Evolutionary conservation across 2,888 invertebrate species (phyloP), one percentile per base, ranked within the genome.

Genomic region (Hirtodrosophila histrioides): DNA sequence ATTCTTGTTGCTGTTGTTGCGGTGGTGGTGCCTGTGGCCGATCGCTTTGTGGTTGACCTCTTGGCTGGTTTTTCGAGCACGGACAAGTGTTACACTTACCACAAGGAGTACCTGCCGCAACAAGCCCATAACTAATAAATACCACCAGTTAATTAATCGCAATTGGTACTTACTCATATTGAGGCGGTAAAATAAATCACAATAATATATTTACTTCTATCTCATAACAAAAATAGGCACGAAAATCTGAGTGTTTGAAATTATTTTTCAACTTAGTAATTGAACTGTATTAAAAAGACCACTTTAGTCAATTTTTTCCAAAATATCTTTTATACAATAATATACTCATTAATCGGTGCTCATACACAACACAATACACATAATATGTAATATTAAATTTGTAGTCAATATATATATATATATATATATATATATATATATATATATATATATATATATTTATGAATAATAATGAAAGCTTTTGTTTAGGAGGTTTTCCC

Each of bases 51-150:
- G 45, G 53, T 17, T 24, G 35, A 6, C 9, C 8, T 35, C n/a
- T 8, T 53, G 49, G 27, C 10, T 23, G 11, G 6, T 2, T 40
- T 41, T 35, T 17, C 8, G 55, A 11, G 31, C 85, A 87, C 0
- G 86, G 61, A 11, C 81, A 81, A 4, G 49, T n/a, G 37, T 55
- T 69, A 53, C 68, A 70, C 43, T 86, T 86, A 31, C 78, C 79
- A 66, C 79, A 84, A 23, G 85, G 82, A 17, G 57, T 51, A 31
- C 48, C 76, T 69, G 37, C 0, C 0, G 8, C 5, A 54, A 51
- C 1, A 7, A 6, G 8, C 6, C 0, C 5, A 12, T 5, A 48
- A 31, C 31, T 0, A 33, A n/a, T 2, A 31, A 12, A 29, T 12
- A 24, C 23, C 5, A 12, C 8, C 27, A 37, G 17, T 7, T 27